phyloP scores from a whole-genome alignment of 2,888 invertebrate genomes.

The Athalia cordata region DNA sequence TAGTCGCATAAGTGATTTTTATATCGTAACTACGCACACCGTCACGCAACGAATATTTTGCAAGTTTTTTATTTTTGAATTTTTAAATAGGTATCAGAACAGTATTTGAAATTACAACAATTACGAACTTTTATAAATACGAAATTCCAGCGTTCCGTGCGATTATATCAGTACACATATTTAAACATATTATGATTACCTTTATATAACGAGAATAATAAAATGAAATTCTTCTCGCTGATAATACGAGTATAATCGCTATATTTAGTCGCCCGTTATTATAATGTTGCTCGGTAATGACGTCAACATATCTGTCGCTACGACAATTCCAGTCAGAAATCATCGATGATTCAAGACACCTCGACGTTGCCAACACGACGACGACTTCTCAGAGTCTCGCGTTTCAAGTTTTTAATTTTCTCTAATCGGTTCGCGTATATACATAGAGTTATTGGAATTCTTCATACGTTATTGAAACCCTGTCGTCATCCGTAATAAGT shows the following conservation, averaged over 20 bases:
- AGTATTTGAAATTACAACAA: no score
- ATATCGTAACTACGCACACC: no score
- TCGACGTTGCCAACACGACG: background rate
- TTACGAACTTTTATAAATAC: no score
- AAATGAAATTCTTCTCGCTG: conserved; percentile 16
- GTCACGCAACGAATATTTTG: no score
- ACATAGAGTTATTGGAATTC: conserved; percentile 35
- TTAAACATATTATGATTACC: no score
- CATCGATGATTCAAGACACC: conserved; percentile 53
- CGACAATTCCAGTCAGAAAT: conserved; percentile 36
- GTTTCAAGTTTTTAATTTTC: background rate
- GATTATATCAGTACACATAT: no score
- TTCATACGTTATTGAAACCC: conserved; percentile 24
- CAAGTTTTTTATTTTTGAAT: no score
- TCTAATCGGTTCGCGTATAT: background rate
- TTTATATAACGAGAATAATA: background rate
- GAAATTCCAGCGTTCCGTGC: no score
- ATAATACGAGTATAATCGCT: conserved; percentile 34
- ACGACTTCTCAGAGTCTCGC: background rate
- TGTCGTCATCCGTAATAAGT: conserved; percentile 23
- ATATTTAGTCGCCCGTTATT: conserved; percentile 31
- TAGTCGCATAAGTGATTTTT: background rate
- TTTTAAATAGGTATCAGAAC: no score
- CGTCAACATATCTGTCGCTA: background rate
- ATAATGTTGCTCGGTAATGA: background rate